Base-by-base conservation (phyloP, 2,888 invertebrate species). In the Anthophora plumipes region DNA sequence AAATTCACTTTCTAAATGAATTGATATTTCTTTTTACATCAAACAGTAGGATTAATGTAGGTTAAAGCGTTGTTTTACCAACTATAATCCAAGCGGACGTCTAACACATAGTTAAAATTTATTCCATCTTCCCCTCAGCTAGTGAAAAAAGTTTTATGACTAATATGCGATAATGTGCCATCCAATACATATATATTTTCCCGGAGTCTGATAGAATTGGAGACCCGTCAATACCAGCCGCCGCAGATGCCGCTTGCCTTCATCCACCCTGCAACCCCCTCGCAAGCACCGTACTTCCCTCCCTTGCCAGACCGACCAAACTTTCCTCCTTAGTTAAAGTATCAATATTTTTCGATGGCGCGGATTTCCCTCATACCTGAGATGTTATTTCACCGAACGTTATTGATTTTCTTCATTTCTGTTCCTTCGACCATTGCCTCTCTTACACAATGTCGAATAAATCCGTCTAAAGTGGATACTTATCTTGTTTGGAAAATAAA, bases 271-370 rank as follows among this genome's bases (percentile, higher is more conserved):
- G 31, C 61, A 41, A 37, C 79, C 72, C 64, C 61, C 74, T 39
- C 70, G 55, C 41, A 43, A 52, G 52, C 83, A 17, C 12, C 64
- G 50, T 64, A 72, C 54, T 39, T 52, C 72, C 64, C 71, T 55
- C 46, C 50, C 57, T 55, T 71, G 43, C 60, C 64, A 69, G 76
- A 70, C 72, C 84, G 68, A 60, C 86, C 66, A 80, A 92, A 91
- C 91, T 92, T 91, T 91, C 86, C 91, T 91, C 89, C 91, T 91
- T 92, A 91, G 91, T 92, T 91, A 91, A 91, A 91, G 91, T 91
- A 91, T 91, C 90, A 91, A 92, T 92, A 92, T 91, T 91, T 92
- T 91, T 89, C 88, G 90, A 91, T 88, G 88, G 88, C 86, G 82
- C 85, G 84, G 81, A 85, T 85, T 88, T 85, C 83, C 85, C 85